Percentiles rank a stretch among this genome's conserved stretches.
Evolutionary conservation across 2,113 vertebrate genomes (phyloP).

Genomic region (Aleadryas rufinucha): DNA sequence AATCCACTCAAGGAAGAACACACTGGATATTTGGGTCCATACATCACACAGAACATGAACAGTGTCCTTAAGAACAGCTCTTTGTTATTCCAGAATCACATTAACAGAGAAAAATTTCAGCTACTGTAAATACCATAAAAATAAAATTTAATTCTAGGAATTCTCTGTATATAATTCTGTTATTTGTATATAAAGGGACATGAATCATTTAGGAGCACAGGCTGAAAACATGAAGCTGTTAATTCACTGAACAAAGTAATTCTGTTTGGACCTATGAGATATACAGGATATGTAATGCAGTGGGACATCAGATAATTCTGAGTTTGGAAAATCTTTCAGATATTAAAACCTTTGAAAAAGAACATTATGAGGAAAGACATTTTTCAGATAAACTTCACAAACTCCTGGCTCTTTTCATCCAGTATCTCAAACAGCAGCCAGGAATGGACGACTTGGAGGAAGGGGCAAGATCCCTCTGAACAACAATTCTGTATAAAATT

Average conservation of each 20-base stretch:
- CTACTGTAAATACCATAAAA: not conserved
- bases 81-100: not conserved
- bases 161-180: not conserved
- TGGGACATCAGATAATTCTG: not conserved
- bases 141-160: not conserved
- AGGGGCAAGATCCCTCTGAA: not conserved
- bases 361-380: not conserved
- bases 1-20: not conserved
- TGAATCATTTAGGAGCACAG: not conserved
- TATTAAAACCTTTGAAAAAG: not conserved
- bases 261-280: not conserved
- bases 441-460: not conserved
- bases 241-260: not conserved
- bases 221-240: not conserved
- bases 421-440: not conserved
- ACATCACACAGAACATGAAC: not conserved
- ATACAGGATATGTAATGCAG: not conserved
- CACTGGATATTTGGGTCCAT: not conserved
- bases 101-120: not conserved
- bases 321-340: not conserved
- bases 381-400: not conserved
- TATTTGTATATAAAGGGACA: not conserved
- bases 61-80: not conserved
- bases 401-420: not conserved
- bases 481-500: not conserved